Base-by-base conservation (phyloP, 1,140 invertebrate species). In the Drosophila athabasca region DNA sequence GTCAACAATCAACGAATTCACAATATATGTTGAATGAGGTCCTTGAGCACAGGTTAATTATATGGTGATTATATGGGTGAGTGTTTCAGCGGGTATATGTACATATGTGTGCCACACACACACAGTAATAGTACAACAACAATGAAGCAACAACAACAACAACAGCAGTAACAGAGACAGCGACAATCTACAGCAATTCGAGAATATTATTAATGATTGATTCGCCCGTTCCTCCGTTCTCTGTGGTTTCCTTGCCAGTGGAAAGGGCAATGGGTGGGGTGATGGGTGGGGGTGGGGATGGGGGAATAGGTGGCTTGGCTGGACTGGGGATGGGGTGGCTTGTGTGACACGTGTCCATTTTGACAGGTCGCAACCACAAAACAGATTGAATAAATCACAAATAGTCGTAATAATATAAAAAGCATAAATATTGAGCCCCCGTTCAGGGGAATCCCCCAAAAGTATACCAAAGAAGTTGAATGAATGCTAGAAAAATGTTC, bases 11-110 rank as follows among this genome's bases (percentile, higher is more conserved):
- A 49, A 39, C 1, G 11, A 13, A 11, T 3, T 11, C 11, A 46
- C 66, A 69, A 69, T 69, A 65, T 50, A 52, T 48, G 64, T 52
- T 51, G 52, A 53, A 69, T 69, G 66, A 69, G 64, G 66, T 69
- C 66, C 66, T 69, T 69, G 8, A 48, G 45, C 57, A 65, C 3
- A 3, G 66, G 51, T 69, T 43, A 69, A 45, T 46, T 73, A 64
- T 48, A 41, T 51, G 35, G 58, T 62, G 57, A 45, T 58, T 53
- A 46, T 19, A 19, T n/a, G 8, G 22, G 9, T 26, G 13, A 43
- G 26, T 46, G 9, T 43, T 19, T 19, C 0, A 1, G 17, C 17
- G 22, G 26, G 41, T 26, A 29, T 19, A n/a, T 53, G 17, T n/a
- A n/a, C n/a, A n/a, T n/a, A n/a, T n/a, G n/a, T n/a, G n/a, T n/a